Evolutionary conservation across 2,797 vertebrate genomes (phyloP).

Genomic region (Salmo trutta): DNA sequence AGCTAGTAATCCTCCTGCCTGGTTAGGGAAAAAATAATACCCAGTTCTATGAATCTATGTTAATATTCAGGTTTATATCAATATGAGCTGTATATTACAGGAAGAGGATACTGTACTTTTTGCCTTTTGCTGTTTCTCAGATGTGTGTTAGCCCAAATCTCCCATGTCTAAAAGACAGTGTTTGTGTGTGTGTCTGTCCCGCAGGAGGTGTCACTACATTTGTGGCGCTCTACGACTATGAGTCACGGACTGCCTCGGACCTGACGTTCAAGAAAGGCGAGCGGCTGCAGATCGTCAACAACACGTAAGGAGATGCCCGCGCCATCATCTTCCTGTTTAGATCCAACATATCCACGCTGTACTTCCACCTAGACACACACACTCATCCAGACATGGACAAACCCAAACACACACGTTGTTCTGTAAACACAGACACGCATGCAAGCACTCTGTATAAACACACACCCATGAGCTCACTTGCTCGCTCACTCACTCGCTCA

Average conservation of each 20-base stretch:
- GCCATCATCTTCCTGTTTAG: conserved; percentile 8
- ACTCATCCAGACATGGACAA: conserved; percentile 8
- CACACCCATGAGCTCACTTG: no score
- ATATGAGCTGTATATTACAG: no score
- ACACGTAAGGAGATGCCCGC: conserved; percentile 87
- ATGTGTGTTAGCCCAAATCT: no score
- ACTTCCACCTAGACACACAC: background rate
- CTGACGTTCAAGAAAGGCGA: conserved; percentile 97
- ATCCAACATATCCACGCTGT: background rate
- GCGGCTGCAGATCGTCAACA: conserved; percentile 95
- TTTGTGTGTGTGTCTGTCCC: conserved; percentile 28
- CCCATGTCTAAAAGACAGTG: no score
- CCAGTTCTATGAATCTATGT: no score
- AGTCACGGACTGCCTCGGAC: conserved; percentile 92
- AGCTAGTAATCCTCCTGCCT: background rate
- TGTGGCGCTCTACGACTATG: conserved; percentile 96
- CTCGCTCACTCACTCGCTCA: no score
- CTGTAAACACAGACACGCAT: background rate
- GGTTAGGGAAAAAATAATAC: no score
- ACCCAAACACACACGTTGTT: background rate
- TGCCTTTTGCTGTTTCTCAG: background rate
- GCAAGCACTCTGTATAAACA: background rate
- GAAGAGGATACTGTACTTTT: no score
- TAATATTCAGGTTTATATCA: no score
- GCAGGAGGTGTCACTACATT: conserved; percentile 96